Base-by-base conservation (phyloP, 2,888 invertebrate species). In the Operophtera brumata region DNA sequence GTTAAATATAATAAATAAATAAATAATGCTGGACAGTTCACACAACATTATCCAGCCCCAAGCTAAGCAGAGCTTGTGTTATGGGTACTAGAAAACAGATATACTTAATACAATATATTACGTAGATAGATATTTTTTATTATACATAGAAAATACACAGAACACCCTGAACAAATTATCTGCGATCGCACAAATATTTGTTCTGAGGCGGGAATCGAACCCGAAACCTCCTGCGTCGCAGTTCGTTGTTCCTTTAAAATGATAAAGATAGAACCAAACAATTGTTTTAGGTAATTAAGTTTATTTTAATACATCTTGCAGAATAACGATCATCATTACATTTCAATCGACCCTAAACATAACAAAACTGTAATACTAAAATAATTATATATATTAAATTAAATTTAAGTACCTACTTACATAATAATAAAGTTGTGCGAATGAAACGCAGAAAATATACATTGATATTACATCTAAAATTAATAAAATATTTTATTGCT, bases 401-500 rank as follows among this genome's bases (percentile, higher is more conserved):
- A 60, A 34, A 47, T 43, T 49, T 35, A 20, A 4, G 20, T 20
- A 20, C 20, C 20, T 20, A 51, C 61, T 54, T 55, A 63, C 51
- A 61, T 52, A 53, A 57, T 50, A 51, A 58, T 54, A 71, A 70
- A 73, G 70, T 82, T 83, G 83, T 83, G 83, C 83, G 83, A 78
- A 71, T 69, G 65, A 70, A 70, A 76, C 69, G 62, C 73, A 73
- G 28, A 56, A 37, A 77, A 73, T 73, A 75, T 73, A 80, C 70
- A 76, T 73, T 54, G 36, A 66, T 60, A 64, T 67, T 57, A 59
- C 58, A 65, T 64, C 66, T 82, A 77, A 58, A 78, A 72, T 75
- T 76, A 72, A 69, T 74, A 74, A 73, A 73, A 60, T 61, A 75
- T 70, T 76, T 84, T 86, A 86, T 87, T 86, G 86, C 86, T 86